Evolutionary conservation across 2,888 invertebrate genomes (phyloP).

Genomic region (Lottia gigantea): DNA sequence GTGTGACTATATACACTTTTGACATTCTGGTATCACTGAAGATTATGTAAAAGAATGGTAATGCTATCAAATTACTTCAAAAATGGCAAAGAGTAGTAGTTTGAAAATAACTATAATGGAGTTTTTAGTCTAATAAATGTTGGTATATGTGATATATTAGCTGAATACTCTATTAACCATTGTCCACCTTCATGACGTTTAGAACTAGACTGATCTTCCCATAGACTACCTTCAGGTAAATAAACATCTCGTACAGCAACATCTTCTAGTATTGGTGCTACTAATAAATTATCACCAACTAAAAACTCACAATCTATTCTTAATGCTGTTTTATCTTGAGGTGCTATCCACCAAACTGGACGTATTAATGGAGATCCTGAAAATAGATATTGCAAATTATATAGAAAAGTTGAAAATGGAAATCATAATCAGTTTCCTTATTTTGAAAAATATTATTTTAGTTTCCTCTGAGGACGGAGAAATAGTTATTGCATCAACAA

Average conservation of each 20-base stretch:
- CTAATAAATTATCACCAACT: conserved; percentile 56
- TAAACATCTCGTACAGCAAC: conserved; percentile 53
- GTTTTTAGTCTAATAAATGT: conserved; percentile 21
- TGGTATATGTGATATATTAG: conserved; percentile 32
- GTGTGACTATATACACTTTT: too few relatives aligned
- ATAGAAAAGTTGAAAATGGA: too few relatives aligned
- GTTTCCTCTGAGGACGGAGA: too few relatives aligned
- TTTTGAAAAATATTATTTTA: too few relatives aligned
- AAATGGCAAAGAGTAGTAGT: neutral
- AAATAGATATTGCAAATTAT: neutral
- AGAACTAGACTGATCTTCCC: conserved; percentile 42
- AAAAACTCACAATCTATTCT: conserved; percentile 78
- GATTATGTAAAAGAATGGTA: too few relatives aligned
- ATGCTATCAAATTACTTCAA: too few relatives aligned
- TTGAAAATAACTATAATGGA: neutral
- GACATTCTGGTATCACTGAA: too few relatives aligned
- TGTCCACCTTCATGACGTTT: conserved; percentile 36
- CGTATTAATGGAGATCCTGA: conserved; percentile 82
- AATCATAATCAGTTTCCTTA: too few relatives aligned
- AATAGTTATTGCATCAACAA: too few relatives aligned
- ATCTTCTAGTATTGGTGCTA: conserved; percentile 60
- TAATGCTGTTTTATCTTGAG: conserved; percentile 80
- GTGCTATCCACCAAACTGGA: conserved; percentile 89
- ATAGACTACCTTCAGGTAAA: conserved; percentile 42
- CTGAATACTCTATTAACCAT: conserved; percentile 39